Evolutionary conservation across 2,888 invertebrate genomes (phyloP), one percentile per base, ranked within the genome.

Genomic region (Cephus pygmeus): DNA sequence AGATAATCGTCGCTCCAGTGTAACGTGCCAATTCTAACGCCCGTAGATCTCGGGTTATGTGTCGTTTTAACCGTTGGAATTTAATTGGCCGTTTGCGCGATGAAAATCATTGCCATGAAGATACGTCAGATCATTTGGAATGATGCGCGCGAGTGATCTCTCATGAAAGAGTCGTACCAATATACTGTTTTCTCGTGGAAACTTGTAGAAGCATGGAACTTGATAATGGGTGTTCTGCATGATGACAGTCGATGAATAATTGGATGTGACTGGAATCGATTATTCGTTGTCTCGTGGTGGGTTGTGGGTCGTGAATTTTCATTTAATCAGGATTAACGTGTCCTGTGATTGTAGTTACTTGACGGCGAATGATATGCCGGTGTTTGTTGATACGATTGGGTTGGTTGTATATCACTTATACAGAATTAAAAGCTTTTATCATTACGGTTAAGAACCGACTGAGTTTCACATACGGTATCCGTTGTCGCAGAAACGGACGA

Each of bases 381-480:
- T 56, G 56, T 56, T 56, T 56, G 23, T 56, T 56, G 56, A 23
- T 23, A 56, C 2, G 23, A 35, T 23, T 33, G 15, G 30, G 11
- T 33, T 71, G 71, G 40, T 71, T 76, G 36, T 75, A 36, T 75
- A 56, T 71, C 23, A 76, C 35, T 69, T 73, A 33, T 69, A 36
- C 33, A 69, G n/a, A 76, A 76, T 76, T 69, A n/a, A 76, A 15
- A 76, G 35, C 69, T 69, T 75, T 75, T 56, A 56, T 56, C 56
- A 23, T 56, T 56, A 56, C 56, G 56, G 56, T 56, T 56, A 56
- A 15, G 56, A 56, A 56, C 56, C 56, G 56, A 56, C 56, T 56
- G 56, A 56, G 23, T 56, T 23, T 56, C 23, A 56, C 15, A 56
- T 56, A 56, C 9, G 23, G 23, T 56, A 56, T 56, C 23, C 23